phyloP scores from a whole-genome alignment of 2,797 vertebrate genomes.

The Miichthys miiuy region DNA sequence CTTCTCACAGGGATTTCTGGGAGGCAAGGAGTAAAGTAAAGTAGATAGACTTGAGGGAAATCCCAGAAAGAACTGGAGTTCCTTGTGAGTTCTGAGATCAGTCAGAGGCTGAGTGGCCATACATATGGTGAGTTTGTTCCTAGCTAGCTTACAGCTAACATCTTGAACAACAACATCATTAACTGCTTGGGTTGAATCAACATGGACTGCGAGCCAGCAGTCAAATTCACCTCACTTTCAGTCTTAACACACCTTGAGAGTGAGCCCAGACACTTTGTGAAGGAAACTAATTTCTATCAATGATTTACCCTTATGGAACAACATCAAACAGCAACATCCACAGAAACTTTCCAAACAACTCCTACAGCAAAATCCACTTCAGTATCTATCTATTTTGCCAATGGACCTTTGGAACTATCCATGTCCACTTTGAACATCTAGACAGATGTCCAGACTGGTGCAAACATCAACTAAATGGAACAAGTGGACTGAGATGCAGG shows the following conservation, averaged over 20 bases:
- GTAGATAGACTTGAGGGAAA: not conserved
- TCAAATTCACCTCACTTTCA: not conserved
- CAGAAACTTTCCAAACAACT: slow-evolving; percentile 1
- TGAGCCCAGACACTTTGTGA: no score
- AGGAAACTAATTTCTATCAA: not conserved
- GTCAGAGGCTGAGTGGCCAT: not conserved
- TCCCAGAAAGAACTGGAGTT: not conserved
- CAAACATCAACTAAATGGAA: not conserved
- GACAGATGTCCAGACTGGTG: not conserved
- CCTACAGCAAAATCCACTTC: slow-evolving; percentile 6
- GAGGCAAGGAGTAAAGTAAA: not conserved
- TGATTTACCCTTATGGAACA: not conserved
- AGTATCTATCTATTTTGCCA: not conserved
- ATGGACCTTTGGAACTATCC: not conserved
- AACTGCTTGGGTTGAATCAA: not conserved
- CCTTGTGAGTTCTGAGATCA: not conserved
- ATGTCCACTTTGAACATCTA: not conserved
- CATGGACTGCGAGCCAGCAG: not conserved
- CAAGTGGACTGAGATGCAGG: not conserved
- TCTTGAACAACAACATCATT: not conserved
- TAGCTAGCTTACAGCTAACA: not conserved
- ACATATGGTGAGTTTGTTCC: not conserved
- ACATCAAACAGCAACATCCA: not conserved
- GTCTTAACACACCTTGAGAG: not conserved
- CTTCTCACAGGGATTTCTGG: not conserved